These are phyloP conservation scores for Sciurus niger DNA, from an alignment of 2,113 vertebrate genomes.

Conservation along the genomic window DNA sequence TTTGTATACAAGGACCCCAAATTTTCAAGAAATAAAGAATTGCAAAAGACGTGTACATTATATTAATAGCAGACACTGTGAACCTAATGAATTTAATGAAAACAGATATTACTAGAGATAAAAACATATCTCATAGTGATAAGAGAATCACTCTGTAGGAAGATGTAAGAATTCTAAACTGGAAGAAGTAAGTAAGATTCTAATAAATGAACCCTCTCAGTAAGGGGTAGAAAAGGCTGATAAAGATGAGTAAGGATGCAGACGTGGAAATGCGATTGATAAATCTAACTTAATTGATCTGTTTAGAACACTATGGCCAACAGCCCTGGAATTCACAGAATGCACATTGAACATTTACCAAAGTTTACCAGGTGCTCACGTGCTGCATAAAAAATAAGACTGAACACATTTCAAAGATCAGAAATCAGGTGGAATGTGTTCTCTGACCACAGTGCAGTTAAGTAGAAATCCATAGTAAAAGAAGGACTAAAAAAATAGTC, in stretches of 20 bases:
- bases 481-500: neutral
- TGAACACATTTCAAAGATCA: slow-evolving; percentile 23
- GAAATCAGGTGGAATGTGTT: neutral
- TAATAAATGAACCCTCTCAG: neutral
- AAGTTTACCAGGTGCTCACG: neutral
- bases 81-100: neutral
- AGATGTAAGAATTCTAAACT: neutral
- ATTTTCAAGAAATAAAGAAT: neutral
- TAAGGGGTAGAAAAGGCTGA: neutral
- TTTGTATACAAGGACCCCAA: neutral
- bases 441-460: neutral
- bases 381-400: neutral
- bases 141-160: neutral
- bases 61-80: neutral
- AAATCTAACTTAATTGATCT: neutral
- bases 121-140: neutral
- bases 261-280: neutral
- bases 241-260: neutral
- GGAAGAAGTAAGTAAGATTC: neutral
- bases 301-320: neutral
- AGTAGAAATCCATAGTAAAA: slow-evolving; percentile 6
- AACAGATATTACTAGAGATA: neutral
- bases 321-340: neutral
- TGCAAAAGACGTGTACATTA: neutral
- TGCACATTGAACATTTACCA: neutral